Evolutionary conservation across 2,797 vertebrate genomes (phyloP).

Genomic region (Alauda arvensis): DNA sequence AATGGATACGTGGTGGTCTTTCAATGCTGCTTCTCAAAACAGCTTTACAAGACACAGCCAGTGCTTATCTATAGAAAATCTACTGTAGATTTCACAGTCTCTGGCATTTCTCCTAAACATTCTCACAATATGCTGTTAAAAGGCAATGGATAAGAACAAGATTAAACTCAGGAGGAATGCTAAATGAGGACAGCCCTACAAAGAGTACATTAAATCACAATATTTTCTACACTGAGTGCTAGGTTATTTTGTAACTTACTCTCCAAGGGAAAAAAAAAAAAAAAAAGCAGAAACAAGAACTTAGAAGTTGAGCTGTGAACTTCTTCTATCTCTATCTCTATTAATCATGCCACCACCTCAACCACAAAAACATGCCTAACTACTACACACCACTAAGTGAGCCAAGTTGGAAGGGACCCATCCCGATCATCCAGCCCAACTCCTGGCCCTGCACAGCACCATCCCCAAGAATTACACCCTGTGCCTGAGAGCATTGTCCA

Average conservation of each 20-base stretch:
- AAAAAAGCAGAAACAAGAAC: background rate
- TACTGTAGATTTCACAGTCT: background rate
- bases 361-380: background rate
- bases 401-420: background rate
- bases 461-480: rapidly evolving
- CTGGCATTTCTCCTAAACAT: background rate
- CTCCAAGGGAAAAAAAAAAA: background rate
- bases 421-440: rapidly evolving
- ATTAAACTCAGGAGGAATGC: background rate
- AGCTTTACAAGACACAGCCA: background rate
- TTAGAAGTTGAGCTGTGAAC: no score
- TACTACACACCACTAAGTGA: background rate
- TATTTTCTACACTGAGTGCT: background rate
- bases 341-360: background rate
- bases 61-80: background rate
- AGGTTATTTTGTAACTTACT: background rate
- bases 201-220: background rate
- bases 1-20: background rate
- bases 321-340: background rate
- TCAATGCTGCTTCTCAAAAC: background rate
- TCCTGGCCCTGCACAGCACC: background rate
- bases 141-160: background rate
- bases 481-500: background rate
- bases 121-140: background rate
- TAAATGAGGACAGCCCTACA: background rate